Evolutionary conservation across 2,888 invertebrate genomes (phyloP), one percentile per base, ranked within the genome.

Genomic region (Phrixothrix hirtus): DNA sequence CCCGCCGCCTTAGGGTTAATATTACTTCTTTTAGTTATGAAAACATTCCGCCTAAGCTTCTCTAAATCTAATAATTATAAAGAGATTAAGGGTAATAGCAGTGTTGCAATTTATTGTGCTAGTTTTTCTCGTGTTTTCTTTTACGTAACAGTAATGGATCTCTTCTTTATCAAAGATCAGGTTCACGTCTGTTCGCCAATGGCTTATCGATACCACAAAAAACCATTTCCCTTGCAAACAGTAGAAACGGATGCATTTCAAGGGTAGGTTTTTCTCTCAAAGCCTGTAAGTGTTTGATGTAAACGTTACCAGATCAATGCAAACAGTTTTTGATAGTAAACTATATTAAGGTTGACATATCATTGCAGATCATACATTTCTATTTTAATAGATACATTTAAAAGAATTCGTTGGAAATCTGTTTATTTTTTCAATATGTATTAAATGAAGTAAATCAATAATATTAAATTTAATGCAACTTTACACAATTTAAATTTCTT

Each of bases 81-180:
- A 50, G 43, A 45, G 45, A 50, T 50, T 46, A 42, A 36, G 39
- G 27, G 41, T 42, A 13, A 12, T 14, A 34, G 16, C 14, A 32
- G 26, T 37, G 35, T 41, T 55, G 30, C 45, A 32, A 55, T 46
- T 50, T 55, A 50, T 50, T 48, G 34, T 31, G 26, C 29, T 17
- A 36, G 34, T 21, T 48, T 48, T 47, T 56, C 45, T 11, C 25
- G 30, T 45, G 38, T 45, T 52, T 48, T 42, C 44, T 53, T 43
- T 45, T 38, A 27, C 41, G 10, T 35, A 37, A 41, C 46, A 16
- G 57, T 57, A 54, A 57, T 57, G 57, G 57, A 57, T 54, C 53
- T 47, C 39, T 43, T 46, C 45, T 57, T 50, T 57, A 57, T 57
- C 54, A 47, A 49, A 53, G 53, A 54, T 57, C 50, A 50, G 47